Evolutionary conservation across 1,140 invertebrate genomes (phyloP), one percentile per base, ranked within the genome.

Genomic region (Zaprionus davidi): DNA sequence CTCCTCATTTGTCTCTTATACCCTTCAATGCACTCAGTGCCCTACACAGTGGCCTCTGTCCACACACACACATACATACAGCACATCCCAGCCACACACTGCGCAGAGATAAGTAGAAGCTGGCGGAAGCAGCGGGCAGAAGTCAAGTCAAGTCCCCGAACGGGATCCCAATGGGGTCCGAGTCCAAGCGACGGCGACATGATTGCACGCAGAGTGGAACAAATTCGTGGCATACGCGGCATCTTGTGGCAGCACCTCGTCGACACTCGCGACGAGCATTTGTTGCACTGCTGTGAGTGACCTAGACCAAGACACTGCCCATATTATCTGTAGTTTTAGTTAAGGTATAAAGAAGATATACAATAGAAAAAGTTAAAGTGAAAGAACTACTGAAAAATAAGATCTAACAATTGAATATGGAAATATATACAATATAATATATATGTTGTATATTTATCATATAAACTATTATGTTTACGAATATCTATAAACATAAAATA

Each of bases 141-240:
- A 81, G 67, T 36, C 73, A 51, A 81, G 67, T 36, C 73, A 53
- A 26, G 64, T 58, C 34, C 55, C 34, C 55, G 62, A 58, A 38
- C 46, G 20, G 20, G 20, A 20, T 51, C 46, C 20, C 20, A 51
- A 51, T 20, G 46, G 20, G 46, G 46, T 24, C 3, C 20, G 20
- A 13, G 11, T 20, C 46, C 46, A 24, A 70, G 68, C 66, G 71
- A 46, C 71, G 76, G 69, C 68, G 56, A 80, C 77, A 87, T 83
- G 84, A 88, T 88, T 88, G 81, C 84, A 87, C 84, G 81, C 81
- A 87, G 66, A 88, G 84, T 87, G 84, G 81, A 87, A 87, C 84
- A 84, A 88, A 87, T 87, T 87, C 84, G 78, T 84, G 76, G 84
- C 84, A 88, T 87, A 82, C 78, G 81, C 84, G 81, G 78, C 56